These are phyloP conservation scores for Cephus pulcher DNA, from an alignment of 2,888 invertebrate genomes.

Conservation along the genomic window DNA sequence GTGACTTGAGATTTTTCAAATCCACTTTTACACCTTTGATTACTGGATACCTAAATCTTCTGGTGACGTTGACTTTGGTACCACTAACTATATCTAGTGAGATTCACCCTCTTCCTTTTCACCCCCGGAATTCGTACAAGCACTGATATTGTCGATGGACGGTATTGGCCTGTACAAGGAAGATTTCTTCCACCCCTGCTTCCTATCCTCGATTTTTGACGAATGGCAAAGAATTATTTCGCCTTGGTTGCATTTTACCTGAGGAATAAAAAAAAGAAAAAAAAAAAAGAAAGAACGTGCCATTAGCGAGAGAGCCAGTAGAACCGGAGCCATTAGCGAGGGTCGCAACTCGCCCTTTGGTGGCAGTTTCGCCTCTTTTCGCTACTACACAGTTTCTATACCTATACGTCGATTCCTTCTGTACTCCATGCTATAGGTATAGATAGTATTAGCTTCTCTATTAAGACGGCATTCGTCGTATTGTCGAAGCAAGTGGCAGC, in stretches of 20 bases:
- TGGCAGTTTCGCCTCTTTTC: neutral
- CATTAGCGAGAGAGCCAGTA: neutral
- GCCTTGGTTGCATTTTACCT: neutral
- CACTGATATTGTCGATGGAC: neutral
- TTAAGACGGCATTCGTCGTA: slow-evolving; percentile 7
- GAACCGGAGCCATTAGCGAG: slow-evolving; percentile 6
- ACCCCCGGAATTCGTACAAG: neutral
- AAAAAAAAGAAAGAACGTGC: slow-evolving; percentile 12
- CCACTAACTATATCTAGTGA: neutral
- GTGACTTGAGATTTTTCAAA: neutral
- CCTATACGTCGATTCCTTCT: neutral
- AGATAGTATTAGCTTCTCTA: neutral
- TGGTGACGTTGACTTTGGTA: too few relatives aligned
- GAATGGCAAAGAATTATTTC: neutral
- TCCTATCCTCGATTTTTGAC: neutral
- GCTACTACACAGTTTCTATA: neutral
- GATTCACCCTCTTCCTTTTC: neutral
- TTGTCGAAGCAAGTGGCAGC: slow-evolving; percentile 17
- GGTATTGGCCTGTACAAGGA: neutral
- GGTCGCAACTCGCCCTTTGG: neutral
- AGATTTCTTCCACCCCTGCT: neutral
- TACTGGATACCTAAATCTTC: neutral
- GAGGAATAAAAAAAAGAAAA: neutral
- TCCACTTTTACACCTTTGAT: neutral
- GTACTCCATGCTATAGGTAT: neutral